phyloP scores from a whole-genome alignment of 1,140 invertebrate species.

The Drosophila bocqueti region DNA sequence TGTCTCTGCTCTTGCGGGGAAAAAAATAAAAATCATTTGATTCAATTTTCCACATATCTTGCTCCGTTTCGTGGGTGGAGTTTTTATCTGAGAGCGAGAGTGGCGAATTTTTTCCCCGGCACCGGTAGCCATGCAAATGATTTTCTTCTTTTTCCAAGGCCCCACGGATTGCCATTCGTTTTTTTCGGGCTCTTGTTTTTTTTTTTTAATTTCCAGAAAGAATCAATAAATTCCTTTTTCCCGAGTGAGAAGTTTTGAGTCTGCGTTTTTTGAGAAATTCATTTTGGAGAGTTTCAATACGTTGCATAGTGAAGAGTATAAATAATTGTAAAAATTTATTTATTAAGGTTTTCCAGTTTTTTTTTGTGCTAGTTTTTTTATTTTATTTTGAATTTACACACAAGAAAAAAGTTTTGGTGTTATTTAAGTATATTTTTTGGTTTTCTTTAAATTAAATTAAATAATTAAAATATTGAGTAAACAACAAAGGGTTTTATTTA shows the following conservation, averaged over 20 bases:
- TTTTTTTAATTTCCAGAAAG: constrained; percentile 32
- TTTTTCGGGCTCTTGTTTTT: not conserved
- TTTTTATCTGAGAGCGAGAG: constrained; percentile 4
- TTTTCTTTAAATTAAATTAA: too few species aligned
- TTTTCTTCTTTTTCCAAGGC: constrained; percentile 51
- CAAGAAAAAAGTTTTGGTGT: not conserved
- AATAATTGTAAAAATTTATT: not conserved
- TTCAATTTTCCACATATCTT: constrained; percentile 71
- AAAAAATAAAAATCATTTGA: constrained; percentile 67
- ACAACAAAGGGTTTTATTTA: too few species aligned
- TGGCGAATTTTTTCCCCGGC: constrained; percentile 6
- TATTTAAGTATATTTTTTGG: not conserved
- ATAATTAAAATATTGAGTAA: too few species aligned
- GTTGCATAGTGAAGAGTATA: not conserved
- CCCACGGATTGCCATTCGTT: not conserved
- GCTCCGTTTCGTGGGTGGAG: constrained; percentile 6
- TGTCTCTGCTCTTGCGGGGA: not conserved
- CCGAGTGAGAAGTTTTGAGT: constrained; percentile 49
- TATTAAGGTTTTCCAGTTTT: not conserved
- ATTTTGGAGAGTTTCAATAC: constrained; percentile 19
- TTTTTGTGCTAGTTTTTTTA: too few species aligned
- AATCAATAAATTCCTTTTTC: constrained; percentile 76
- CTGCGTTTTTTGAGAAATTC: constrained; percentile 25
- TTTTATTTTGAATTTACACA: too few species aligned
- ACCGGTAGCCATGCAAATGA: constrained; percentile 62